Evolutionary conservation across 2,888 invertebrate genomes (phyloP).

Genomic region (Gymnoscelis rufifasciata): DNA sequence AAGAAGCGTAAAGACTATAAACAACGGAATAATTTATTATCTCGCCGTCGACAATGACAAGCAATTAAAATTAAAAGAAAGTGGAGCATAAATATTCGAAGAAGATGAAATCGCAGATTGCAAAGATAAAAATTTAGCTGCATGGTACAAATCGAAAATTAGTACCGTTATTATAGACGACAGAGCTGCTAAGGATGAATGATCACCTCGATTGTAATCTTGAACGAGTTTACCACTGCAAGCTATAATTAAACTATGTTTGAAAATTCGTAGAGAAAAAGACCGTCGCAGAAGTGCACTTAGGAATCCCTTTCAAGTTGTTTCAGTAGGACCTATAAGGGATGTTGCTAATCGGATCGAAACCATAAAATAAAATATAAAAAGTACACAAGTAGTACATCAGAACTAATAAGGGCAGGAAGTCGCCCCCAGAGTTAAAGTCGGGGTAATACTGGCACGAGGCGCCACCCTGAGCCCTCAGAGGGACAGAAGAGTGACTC

Average conservation of each 20-base stretch:
- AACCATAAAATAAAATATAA: too few relatives aligned
- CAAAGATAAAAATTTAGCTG: slow-evolving; percentile 14
- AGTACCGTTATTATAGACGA: slow-evolving; percentile 19
- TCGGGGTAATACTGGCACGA: too few relatives aligned
- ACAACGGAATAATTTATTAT: background rate
- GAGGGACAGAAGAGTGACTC: too few relatives aligned
- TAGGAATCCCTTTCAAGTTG: too few relatives aligned
- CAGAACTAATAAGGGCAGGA: too few relatives aligned
- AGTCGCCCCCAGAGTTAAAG: too few relatives aligned
- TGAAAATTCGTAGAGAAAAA: too few relatives aligned
- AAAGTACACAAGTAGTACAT: too few relatives aligned
- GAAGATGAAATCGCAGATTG: slow-evolving; percentile 12
- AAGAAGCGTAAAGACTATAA: background rate
- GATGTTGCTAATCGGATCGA: too few relatives aligned
- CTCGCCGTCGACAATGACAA: background rate
- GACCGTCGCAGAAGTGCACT: too few relatives aligned
- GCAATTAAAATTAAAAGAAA: slow-evolving; percentile 2
- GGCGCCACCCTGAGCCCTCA: too few relatives aligned
- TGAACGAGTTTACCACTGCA: slow-evolving; percentile 30
- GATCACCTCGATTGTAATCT: slow-evolving; percentile 43
- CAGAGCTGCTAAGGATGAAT: slow-evolving; percentile 27
- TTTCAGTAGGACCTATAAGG: too few relatives aligned
- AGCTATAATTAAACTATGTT: background rate
- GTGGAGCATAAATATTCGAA: slow-evolving; percentile 1
- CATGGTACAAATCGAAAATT: slow-evolving; percentile 15